Conservation (phyloP, 53 echinoderm and acorn worm genomes). For the Zoroaster sp. region DNA sequence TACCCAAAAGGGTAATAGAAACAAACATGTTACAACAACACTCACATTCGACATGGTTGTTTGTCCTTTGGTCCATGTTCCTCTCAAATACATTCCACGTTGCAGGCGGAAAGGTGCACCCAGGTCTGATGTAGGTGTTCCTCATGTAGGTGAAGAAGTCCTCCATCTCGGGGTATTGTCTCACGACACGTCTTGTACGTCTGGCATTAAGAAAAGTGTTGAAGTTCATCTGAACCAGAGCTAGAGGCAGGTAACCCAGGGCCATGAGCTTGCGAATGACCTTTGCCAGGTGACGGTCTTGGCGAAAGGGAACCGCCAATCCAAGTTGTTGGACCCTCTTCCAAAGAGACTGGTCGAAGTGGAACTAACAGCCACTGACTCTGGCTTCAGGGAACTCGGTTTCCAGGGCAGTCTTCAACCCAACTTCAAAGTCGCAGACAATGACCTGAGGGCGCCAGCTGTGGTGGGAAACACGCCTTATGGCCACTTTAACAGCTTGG, state of each 20-base stretch:
- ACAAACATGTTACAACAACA: not conserved
- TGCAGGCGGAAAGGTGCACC: not conserved
- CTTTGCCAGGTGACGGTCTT: not conserved
- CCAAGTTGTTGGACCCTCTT: slow-evolving; percentile 38
- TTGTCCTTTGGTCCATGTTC: slow-evolving; percentile 20
- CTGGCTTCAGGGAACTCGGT: slow-evolving; percentile 28
- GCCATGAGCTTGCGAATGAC: slow-evolving; percentile 46
- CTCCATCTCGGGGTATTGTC: not conserved
- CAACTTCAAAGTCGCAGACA: slow-evolving; percentile 30
- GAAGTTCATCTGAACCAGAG: slow-evolving; percentile 30
- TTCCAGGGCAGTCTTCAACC: slow-evolving; percentile 8
- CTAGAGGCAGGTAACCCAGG: slow-evolving; percentile 38
- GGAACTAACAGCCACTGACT: slow-evolving; percentile 46
- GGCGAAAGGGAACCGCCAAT: not conserved
- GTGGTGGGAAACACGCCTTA: too few relatives aligned
- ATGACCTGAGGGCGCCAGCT: slow-evolving; percentile 12
- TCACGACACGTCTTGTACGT: not conserved
- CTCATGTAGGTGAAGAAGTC: slow-evolving; percentile 4
- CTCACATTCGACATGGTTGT: slow-evolving; percentile 51
- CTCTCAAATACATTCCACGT: slow-evolving; percentile 48
- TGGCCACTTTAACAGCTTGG: slow-evolving; percentile 8
- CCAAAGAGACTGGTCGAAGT: slow-evolving; percentile 42
- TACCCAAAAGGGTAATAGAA: not conserved
- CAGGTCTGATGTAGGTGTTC: slow-evolving; percentile 1
- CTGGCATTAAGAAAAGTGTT: not conserved